phyloP scores from a whole-genome alignment of 2,113 vertebrate genomes.

The Eulemur rufifrons region DNA sequence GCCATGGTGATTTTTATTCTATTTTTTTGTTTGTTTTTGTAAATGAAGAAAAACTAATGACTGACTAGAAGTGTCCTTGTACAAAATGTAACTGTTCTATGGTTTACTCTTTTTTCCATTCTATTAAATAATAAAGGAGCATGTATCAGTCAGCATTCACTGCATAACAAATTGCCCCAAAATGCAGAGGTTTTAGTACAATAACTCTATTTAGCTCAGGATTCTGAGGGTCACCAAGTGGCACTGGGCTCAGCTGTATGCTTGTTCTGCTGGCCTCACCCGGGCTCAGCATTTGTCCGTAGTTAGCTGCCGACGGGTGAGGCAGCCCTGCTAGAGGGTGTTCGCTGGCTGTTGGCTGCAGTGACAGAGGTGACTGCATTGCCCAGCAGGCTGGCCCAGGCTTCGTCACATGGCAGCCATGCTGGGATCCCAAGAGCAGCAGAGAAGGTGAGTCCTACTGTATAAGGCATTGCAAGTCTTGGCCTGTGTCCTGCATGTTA shows the following conservation, averaged over 20 bases:
- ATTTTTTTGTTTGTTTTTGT: background rate
- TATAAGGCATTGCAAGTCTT: background rate
- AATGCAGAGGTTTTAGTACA: background rate
- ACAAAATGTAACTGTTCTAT: background rate
- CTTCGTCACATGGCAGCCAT: background rate
- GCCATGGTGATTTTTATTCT: background rate
- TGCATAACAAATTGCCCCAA: background rate
- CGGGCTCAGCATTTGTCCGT: background rate
- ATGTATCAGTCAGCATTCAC: background rate
- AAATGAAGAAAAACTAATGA: background rate
- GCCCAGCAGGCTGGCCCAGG: background rate
- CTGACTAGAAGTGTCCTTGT: background rate
- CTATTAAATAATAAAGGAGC: background rate
- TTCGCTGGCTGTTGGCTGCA: background rate
- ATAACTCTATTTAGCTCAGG: background rate
- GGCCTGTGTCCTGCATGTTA: background rate
- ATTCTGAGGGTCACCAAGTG: background rate
- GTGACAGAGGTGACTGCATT: background rate
- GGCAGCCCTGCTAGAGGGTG: background rate
- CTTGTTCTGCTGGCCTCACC: background rate
- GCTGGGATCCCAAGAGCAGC: background rate
- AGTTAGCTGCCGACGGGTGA: background rate
- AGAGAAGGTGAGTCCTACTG: rapidly evolving
- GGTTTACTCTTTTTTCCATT: background rate
- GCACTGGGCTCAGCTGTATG: background rate